Conservation (phyloP, 2,888 invertebrate species). For the Mimas tiliae region DNA sequence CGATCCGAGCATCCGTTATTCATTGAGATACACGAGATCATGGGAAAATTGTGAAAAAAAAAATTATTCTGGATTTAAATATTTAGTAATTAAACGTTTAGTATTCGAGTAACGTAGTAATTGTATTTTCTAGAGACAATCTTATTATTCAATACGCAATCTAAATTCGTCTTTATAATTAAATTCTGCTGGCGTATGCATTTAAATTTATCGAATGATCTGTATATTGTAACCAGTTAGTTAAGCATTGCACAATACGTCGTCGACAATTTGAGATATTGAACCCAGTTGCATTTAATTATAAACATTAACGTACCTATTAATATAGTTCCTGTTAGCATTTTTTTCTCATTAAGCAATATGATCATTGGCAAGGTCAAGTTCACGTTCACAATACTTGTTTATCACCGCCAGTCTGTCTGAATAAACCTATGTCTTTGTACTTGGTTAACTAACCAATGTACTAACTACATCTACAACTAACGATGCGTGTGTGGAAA, state of each 20-base stretch:
- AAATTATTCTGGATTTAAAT: too few relatives aligned
- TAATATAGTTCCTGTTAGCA: slow-evolving; percentile 2
- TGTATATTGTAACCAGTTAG: background rate
- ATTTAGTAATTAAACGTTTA: too few relatives aligned
- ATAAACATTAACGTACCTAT: too few relatives aligned
- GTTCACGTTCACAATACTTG: background rate
- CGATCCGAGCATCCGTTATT: too few relatives aligned
- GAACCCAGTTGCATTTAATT: background rate
- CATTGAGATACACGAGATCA: too few relatives aligned
- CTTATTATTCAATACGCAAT: background rate
- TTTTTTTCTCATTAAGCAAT: background rate
- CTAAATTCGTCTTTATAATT: slow-evolving; percentile 7
- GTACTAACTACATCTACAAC: too few relatives aligned
- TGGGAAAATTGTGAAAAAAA: too few relatives aligned
- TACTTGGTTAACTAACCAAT: too few relatives aligned
- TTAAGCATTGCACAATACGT: background rate
- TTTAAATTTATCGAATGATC: background rate
- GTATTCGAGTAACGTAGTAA: background rate
- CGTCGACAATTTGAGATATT: background rate
- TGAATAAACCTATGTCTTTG: too few relatives aligned
- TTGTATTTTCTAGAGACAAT: background rate
- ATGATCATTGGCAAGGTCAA: slow-evolving; percentile 10
- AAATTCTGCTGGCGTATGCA: background rate
- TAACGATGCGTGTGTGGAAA: too few relatives aligned
- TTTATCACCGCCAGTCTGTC: background rate